These are phyloP conservation scores for Ceratitis capitata DNA, from an alignment of 1,140 invertebrate species.

Conservation along the genomic window DNA sequence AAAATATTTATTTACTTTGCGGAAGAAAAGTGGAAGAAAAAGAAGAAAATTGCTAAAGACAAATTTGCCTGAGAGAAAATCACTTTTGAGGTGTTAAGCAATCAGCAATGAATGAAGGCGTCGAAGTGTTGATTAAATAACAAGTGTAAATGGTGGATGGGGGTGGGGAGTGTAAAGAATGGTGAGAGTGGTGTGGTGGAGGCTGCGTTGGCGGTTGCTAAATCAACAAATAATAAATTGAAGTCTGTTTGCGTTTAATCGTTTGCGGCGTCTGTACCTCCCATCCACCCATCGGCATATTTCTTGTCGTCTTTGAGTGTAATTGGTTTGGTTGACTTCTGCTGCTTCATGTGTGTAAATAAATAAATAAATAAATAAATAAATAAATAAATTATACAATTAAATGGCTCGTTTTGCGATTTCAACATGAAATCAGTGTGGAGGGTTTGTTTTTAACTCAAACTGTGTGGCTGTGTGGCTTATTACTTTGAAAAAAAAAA, in stretches of 20 bases:
- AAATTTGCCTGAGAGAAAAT: background rate
- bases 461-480: background rate
- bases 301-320: background rate
- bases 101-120: constrained; percentile 28
- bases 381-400: background rate
- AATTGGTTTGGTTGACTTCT: background rate
- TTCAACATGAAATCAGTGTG: background rate
- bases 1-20: background rate
- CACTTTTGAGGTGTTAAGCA: background rate
- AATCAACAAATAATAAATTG: constrained; percentile 13
- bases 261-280: background rate
- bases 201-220: background rate
- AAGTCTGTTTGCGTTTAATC: background rate
- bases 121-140: constrained; percentile 24
- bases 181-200: background rate
- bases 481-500: background rate
- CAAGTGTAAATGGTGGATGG: background rate
- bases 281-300: background rate
- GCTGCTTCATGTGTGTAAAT: too few species aligned
- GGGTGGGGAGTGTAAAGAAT: background rate
- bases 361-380: background rate
- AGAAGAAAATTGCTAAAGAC: too few species aligned
- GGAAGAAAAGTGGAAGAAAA: background rate
- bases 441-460: background rate
- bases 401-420: background rate